Evolutionary conservation across 2,113 vertebrate genomes (phyloP), one percentile per base, ranked within the genome.

Genomic region (Elephantulus edwardii): DNA sequence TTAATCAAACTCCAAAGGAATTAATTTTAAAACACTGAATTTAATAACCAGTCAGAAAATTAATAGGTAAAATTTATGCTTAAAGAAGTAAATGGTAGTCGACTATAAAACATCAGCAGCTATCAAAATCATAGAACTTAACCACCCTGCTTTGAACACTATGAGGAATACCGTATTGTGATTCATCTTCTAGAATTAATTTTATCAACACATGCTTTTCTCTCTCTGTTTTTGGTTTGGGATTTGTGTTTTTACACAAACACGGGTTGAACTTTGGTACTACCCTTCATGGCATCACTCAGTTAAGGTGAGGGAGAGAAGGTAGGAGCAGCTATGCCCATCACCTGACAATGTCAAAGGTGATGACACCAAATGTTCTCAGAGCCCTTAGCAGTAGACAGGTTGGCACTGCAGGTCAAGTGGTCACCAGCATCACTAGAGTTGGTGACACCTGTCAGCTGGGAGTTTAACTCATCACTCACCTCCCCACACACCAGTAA

Each of bases 61-160:
- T 66, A 90, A 62, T 44, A 71, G 54, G 26, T 71, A 52, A 77
- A 81, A 1, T 8, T 20, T 8, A 68, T 6, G 0, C 46, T 83
- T 22, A 58, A 80, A 35, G 40, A 94, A 75, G 58, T 20, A 92
- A 71, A 50, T 66, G 58, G 46, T 48, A 89, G 76, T 76, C 16
- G 84, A 20, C 54, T 60, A 62, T 1, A 68, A 13, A n/a, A n/a
- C n/a, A n/a, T 82, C 52, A 48, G 24, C 50, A 89, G 64, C 52
- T 6, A 77, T 46, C 54, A n/a, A 79, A 54, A 30, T 19, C 30
- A 28, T 46, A 80, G 44, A 5, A 58, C 8, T 84, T 33, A 56
- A 58, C 40, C 20, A 46, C 64, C 10, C 22, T 38, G 13, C 22
- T 91, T 68, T 72, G 58, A 46, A 56, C 60, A 83, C 35, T 58